Conservation (phyloP, 2,888 invertebrate species). For the Mesopsocus fuscifrons region DNA sequence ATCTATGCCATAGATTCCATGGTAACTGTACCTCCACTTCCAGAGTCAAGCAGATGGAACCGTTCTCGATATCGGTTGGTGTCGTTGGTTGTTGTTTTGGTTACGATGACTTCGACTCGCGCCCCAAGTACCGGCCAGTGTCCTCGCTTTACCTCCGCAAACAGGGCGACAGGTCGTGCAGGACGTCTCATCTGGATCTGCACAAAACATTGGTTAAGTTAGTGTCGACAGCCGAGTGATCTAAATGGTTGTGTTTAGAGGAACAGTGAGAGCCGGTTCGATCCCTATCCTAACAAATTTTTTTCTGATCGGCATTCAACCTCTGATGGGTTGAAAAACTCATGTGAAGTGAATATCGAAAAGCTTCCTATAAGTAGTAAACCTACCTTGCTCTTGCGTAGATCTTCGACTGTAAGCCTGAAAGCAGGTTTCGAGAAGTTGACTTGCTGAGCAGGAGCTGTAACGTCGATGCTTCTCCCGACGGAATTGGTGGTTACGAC, state of each 20-base stretch:
- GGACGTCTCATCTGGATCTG: neutral
- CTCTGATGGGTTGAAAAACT: too few species aligned
- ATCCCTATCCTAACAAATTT: too few species aligned
- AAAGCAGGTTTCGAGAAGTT: neutral
- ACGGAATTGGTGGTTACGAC: conserved; percentile 8
- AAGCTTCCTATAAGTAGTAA: too few species aligned
- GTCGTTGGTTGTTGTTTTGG: conserved; percentile 18
- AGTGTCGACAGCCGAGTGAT: too few species aligned
- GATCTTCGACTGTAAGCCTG: conserved; percentile 1
- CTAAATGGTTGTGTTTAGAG: too few species aligned
- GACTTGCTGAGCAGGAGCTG: neutral
- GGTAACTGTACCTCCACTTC: conserved; percentile 27
- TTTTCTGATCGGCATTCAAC: too few species aligned
- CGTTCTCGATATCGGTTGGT: conserved; percentile 20
- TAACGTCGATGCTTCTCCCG: conserved; percentile 12
- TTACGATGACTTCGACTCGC: conserved; percentile 32
- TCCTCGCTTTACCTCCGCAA: conserved; percentile 27
- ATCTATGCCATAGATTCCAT: conserved; percentile 1
- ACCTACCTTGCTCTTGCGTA: conserved; percentile 1
- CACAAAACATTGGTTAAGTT: too few species aligned
- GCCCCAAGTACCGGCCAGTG: conserved; percentile 35
- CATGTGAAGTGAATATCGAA: too few species aligned
- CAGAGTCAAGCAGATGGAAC: conserved; percentile 35
- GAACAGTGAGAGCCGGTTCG: too few species aligned
- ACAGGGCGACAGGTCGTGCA: neutral